Evolutionary conservation across 2,113 vertebrate species (phyloP).

Genomic region (Sphyrna mokarran): DNA sequence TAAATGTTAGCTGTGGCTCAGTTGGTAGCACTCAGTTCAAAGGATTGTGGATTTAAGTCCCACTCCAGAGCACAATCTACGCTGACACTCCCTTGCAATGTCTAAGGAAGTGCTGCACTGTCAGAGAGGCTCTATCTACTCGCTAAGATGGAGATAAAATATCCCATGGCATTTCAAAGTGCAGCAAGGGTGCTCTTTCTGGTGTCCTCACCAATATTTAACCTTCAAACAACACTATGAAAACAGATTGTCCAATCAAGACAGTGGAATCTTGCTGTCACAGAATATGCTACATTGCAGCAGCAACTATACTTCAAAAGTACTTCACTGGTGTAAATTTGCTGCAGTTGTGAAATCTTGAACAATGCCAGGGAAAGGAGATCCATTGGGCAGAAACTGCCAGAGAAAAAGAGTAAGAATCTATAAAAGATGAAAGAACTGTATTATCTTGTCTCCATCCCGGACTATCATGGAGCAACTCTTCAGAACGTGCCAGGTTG

Average conservation of each 20-base stretch:
- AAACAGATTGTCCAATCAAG: not conserved
- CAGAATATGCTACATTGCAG: not conserved
- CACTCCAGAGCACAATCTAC: not conserved
- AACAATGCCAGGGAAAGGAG: not conserved
- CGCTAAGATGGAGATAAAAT: not conserved
- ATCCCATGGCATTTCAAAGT: not conserved
- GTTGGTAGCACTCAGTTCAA: not conserved
- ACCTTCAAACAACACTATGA: not conserved
- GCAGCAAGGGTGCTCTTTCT: no score
- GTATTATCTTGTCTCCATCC: not conserved
- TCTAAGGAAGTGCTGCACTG: not conserved
- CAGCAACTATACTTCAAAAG: not conserved
- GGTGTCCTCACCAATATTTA: no score
- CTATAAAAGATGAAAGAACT: not conserved
- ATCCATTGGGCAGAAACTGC: not conserved
- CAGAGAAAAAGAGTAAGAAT: not conserved
- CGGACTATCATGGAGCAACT: not conserved
- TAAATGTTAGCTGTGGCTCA: not conserved
- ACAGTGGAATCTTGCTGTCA: not conserved
- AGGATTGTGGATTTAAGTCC: not conserved
- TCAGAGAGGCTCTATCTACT: not conserved
- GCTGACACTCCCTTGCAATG: not conserved
- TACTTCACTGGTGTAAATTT: not conserved
- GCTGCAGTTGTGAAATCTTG: not conserved
- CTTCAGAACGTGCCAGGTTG: not conserved